phyloP scores from a whole-genome alignment of 2,113 vertebrate species.

The Tapirus terrestris region DNA sequence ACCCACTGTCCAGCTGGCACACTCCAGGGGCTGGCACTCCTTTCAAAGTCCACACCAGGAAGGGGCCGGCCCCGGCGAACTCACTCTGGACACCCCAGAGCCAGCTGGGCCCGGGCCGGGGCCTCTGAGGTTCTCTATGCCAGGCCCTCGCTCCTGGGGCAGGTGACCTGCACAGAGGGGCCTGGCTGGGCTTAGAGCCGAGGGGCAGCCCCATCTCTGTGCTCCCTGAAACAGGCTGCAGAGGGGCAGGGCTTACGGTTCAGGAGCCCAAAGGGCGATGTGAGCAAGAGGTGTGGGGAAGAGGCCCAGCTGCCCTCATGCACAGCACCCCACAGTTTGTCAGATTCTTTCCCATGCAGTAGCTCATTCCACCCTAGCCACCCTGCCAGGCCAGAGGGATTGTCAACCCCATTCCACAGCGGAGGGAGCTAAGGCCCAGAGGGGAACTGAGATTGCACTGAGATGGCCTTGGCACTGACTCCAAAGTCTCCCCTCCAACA shows the following conservation, averaged over 20 bases:
- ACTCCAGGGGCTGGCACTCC: background rate
- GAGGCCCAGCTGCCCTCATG: no score
- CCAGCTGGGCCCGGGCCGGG: slow-evolving; percentile 56
- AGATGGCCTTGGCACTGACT: rapidly evolving
- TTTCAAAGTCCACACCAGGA: background rate
- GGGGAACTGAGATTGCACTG: rapidly evolving
- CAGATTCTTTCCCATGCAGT: rapidly evolving
- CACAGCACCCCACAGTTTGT: background rate
- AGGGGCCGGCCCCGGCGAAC: background rate
- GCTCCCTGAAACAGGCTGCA: background rate
- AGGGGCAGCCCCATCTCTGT: background rate
- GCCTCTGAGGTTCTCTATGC: background rate
- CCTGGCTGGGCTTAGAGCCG: background rate
- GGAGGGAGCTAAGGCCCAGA: background rate
- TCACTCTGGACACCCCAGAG: background rate
- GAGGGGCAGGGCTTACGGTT: rapidly evolving
- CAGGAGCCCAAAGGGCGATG: background rate
- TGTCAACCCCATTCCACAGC: background rate
- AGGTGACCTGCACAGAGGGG: background rate
- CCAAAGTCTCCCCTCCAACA: background rate
- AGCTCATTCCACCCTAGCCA: rapidly evolving
- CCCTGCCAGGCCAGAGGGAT: background rate
- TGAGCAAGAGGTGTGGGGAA: background rate
- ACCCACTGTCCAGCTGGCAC: background rate
- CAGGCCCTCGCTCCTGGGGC: background rate